phyloP scores from a whole-genome alignment of 2,888 invertebrate species.

The Notodonta ziczac region DNA sequence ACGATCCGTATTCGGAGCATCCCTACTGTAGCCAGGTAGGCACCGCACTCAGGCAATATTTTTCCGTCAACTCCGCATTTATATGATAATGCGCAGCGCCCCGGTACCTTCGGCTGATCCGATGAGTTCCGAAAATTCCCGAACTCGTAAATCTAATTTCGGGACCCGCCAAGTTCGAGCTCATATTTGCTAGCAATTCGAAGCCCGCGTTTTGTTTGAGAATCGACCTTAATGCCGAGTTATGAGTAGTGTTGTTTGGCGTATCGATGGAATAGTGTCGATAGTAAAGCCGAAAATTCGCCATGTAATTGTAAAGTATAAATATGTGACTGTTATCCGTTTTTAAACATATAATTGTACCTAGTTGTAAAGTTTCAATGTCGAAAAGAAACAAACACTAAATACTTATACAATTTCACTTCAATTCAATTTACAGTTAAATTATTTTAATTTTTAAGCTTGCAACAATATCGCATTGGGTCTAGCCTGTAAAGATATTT shows the following conservation, averaged over 20 bases:
- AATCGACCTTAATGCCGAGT: constrained; percentile 55
- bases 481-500: no score
- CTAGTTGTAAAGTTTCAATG: no score
- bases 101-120: constrained; percentile 70
- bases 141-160: constrained; percentile 81
- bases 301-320: no score
- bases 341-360: no score
- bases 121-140: constrained; percentile 78
- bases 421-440: no score
- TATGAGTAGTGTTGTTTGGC: constrained; percentile 44
- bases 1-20: constrained; percentile 7
- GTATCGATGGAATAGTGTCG: constrained; percentile 1
- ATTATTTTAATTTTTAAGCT: no score
- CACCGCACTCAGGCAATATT: constrained; percentile 68
- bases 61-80: constrained; percentile 75
- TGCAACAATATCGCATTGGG: no score
- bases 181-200: constrained; percentile 64
- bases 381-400: no score
- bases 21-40: constrained; percentile 44
- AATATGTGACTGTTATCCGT: no score
- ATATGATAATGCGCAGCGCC: constrained; percentile 65
- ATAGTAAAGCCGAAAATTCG: neutral
- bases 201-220: constrained; percentile 52
- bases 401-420: no score
- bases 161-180: constrained; percentile 57